A percentile compares a stretch with the other conserved stretches of the same genome.
These are phyloP conservation scores for Struthidea cinerea DNA, from an alignment of 2,113 vertebrate species.

Conservation along the genomic window DNA sequence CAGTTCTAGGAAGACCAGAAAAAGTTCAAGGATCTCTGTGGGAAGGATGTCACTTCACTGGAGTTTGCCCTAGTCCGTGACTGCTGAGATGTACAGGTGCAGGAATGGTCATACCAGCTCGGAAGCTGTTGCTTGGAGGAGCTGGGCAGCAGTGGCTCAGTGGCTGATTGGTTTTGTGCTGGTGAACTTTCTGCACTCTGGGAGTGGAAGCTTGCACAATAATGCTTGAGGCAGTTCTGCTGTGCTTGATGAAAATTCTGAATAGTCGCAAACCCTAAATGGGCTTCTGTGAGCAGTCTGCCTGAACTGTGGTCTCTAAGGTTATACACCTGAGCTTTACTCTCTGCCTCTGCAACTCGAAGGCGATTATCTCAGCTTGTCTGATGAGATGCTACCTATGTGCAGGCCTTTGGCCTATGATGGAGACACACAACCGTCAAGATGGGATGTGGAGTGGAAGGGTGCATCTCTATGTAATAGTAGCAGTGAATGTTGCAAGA, in stretches of 20 bases:
- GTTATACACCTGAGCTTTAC: not conserved
- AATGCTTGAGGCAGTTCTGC: not conserved
- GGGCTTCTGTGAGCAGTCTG: not conserved
- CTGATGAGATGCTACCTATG: not conserved
- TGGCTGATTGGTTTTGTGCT: not conserved
- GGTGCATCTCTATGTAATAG: not conserved
- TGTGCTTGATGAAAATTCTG: not conserved
- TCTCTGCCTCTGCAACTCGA: not conserved
- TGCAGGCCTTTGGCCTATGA: not conserved
- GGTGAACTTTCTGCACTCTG: not conserved
- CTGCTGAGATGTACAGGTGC: not conserved
- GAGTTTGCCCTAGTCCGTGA: fast-evolving
- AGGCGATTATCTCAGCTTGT: not conserved
- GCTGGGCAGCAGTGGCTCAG: not conserved
- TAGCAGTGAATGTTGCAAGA: not conserved
- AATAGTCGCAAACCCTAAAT: not conserved
- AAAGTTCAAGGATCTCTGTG: not conserved
- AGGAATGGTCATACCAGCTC: not conserved
- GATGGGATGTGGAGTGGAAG: not conserved
- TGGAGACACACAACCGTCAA: not conserved
- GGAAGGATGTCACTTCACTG: not conserved
- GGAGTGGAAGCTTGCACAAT: not conserved
- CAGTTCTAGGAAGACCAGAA: not conserved
- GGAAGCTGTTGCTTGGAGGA: not conserved
- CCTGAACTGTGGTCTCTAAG: not conserved